Evolutionary conservation across 2,113 vertebrate genomes (phyloP).

Genomic region (Campylomormyrus tamandua): DNA sequence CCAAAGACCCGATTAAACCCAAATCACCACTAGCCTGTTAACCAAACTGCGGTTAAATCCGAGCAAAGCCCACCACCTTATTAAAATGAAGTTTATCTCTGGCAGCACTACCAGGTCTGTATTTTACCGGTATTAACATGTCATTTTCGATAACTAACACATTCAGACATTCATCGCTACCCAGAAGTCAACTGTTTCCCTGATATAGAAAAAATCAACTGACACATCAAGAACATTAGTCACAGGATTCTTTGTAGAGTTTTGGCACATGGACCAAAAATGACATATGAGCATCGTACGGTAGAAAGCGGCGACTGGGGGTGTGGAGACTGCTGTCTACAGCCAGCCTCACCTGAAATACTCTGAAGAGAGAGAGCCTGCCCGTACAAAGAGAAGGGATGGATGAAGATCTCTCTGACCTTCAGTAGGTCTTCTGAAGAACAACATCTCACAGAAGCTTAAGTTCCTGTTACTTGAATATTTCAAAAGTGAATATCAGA

Average conservation of each 20-base stretch:
- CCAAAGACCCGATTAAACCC: background rate
- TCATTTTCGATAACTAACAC: background rate
- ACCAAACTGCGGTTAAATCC: background rate
- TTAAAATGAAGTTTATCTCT: background rate
- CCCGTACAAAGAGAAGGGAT: background rate
- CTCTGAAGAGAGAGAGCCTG: background rate
- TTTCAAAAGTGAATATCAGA: background rate
- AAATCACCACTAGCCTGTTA: background rate
- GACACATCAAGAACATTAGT: background rate
- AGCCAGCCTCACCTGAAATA: background rate
- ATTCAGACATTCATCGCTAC: background rate
- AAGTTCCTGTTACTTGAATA: background rate
- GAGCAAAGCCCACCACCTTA: background rate
- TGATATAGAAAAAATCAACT: background rate
- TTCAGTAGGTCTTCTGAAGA: background rate
- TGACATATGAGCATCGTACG: background rate
- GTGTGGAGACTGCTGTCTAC: background rate
- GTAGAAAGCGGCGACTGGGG: background rate
- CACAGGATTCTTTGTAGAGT: background rate
- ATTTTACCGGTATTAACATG: background rate
- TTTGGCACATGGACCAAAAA: background rate
- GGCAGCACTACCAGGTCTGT: background rate
- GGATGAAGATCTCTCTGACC: background rate
- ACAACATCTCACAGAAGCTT: background rate
- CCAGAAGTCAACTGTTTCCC: background rate